phyloP scores from a whole-genome alignment of 1,140 invertebrate genomes.

The Drosophila bipectinata region DNA sequence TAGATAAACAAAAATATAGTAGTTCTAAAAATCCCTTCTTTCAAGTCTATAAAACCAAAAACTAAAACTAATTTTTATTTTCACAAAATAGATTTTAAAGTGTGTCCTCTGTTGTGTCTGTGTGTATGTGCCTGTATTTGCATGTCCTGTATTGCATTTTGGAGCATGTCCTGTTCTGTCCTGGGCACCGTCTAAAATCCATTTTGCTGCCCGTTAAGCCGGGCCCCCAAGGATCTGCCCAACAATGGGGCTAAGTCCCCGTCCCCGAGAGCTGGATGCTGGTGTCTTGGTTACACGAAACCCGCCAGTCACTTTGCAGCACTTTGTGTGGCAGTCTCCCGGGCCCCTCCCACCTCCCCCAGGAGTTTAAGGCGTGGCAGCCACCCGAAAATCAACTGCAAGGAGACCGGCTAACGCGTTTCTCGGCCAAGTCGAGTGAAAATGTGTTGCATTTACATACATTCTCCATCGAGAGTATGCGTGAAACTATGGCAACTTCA shows the following conservation, averaged over 20 bases:
- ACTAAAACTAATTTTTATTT: too few species aligned
- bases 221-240: constrained; percentile 39
- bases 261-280: constrained; percentile 8
- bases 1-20: background rate
- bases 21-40: too few species aligned
- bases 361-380: constrained; percentile 14
- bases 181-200: constrained; percentile 47
- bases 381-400: constrained; percentile 47
- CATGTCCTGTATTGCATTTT: constrained; percentile 25
- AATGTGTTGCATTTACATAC: constrained; percentile 63
- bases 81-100: background rate
- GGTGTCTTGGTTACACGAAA: constrained; percentile 40
- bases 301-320: constrained; percentile 54
- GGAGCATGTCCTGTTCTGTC: constrained; percentile 12
- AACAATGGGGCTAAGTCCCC: constrained; percentile 44
- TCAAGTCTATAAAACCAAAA: too few species aligned
- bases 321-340: constrained; percentile 20
- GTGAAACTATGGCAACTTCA: background rate
- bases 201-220: constrained; percentile 65
- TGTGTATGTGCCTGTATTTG: constrained; percentile 13
- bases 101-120: constrained; percentile 8
- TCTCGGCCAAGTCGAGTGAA: constrained; percentile 36
- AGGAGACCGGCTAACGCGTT: constrained; percentile 29
- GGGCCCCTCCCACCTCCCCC: background rate
- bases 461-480: background rate